phyloP scores from a whole-genome alignment of 2,888 invertebrate genomes.

The Drosophila macrospina region DNA sequence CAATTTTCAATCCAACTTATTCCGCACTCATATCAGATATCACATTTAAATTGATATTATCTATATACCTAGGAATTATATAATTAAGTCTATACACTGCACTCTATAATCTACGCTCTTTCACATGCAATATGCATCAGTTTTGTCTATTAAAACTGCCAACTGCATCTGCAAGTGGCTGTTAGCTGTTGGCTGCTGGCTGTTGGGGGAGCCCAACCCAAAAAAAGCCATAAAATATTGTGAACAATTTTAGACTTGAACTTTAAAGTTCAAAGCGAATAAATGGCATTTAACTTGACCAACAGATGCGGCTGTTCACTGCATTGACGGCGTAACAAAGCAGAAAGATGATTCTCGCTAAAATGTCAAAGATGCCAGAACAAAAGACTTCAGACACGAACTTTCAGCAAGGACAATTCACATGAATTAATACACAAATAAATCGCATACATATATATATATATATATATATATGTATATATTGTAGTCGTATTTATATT shows the following conservation, averaged over 20 bases:
- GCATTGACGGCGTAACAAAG: slow-evolving; percentile 12
- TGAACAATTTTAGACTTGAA: slow-evolving; percentile 67
- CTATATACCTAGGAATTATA: no score
- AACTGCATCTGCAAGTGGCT: no score
- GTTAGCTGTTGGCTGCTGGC: no score
- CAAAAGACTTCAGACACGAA: slow-evolving; percentile 76
- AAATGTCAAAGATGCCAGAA: slow-evolving; percentile 49
- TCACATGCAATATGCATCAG: slow-evolving; percentile 3
- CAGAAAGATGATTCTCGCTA: slow-evolving; percentile 25
- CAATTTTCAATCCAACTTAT: no score
- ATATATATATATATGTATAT: neutral
- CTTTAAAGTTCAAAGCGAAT: slow-evolving; percentile 75
- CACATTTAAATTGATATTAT: no score
- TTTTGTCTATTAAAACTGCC: slow-evolving; percentile 1
- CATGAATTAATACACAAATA: slow-evolving; percentile 20
- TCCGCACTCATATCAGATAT: no score
- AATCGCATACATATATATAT: slow-evolving; percentile 1
- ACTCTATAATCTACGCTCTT: no score
- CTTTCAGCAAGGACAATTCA: slow-evolving; percentile 60
- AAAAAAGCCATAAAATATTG: slow-evolving; percentile 17
- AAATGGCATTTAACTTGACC: slow-evolving; percentile 76
- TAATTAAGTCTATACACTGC: no score
- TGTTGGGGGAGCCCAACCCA: slow-evolving; percentile 54
- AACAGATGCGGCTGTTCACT: slow-evolving; percentile 32
- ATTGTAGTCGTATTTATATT: slow-evolving; percentile 4